Evolutionary conservation across 2,113 vertebrate species (phyloP).

Genomic region (Orcinus orca): DNA sequence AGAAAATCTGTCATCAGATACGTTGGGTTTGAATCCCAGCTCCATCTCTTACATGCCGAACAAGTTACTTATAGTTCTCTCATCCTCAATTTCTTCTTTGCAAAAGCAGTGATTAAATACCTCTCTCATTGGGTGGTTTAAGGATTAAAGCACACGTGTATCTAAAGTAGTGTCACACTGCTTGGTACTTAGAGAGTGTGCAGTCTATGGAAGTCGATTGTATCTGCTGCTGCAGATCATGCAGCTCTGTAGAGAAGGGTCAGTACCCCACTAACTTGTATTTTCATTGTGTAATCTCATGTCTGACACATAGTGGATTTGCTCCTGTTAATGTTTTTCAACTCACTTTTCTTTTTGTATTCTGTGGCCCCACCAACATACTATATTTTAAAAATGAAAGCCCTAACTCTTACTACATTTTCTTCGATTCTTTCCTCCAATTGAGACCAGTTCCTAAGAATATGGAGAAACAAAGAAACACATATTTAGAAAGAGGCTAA

Average conservation of each 20-base stretch:
- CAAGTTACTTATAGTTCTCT: background rate
- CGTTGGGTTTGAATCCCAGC: background rate
- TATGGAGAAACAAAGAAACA: background rate
- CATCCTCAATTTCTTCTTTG: background rate
- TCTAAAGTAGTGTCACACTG: background rate
- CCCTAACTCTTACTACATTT: background rate
- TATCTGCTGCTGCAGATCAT: background rate
- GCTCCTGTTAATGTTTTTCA: background rate
- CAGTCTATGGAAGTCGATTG: background rate
- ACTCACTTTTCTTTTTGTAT: background rate
- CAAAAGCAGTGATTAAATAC: background rate
- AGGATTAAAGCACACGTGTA: background rate
- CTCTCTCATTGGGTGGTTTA: background rate
- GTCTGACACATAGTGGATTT: background rate
- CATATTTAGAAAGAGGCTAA: background rate
- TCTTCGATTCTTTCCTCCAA: background rate
- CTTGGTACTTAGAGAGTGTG: background rate
- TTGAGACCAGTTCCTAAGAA: background rate
- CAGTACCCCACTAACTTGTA: background rate
- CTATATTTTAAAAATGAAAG: background rate
- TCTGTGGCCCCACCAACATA: background rate
- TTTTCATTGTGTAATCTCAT: background rate
- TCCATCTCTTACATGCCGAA: background rate
- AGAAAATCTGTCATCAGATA: background rate
- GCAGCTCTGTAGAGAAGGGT: background rate